Evolutionary conservation across 2,797 vertebrate species (phyloP).

Genomic region (Carduelis carduelis): DNA sequence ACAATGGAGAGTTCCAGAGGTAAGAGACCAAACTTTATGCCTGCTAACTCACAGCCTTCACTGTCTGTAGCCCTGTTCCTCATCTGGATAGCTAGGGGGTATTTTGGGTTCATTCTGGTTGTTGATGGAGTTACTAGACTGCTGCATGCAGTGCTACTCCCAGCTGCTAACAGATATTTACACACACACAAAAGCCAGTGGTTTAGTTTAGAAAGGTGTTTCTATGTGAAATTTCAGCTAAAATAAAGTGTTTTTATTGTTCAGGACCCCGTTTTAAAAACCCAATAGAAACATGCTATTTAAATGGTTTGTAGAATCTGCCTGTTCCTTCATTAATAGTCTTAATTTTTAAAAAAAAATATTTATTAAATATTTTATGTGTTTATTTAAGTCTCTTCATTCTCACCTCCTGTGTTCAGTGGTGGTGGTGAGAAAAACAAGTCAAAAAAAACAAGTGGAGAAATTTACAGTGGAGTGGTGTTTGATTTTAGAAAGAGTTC

Average conservation of each 20-base stretch:
- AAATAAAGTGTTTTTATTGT: neutral
- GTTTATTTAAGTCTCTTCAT: neutral
- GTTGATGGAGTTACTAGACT: neutral
- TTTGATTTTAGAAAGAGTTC: neutral
- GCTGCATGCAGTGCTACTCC: neutral
- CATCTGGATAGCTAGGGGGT: neutral
- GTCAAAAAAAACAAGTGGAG: accelerated
- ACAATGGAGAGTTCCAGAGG: conserved; percentile 76
- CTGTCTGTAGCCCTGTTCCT: neutral
- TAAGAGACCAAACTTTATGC: conserved; percentile 66
- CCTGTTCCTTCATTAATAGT: neutral
- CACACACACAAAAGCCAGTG: too few relatives aligned
- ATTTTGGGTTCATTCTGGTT: neutral
- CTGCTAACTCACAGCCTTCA: accelerated
- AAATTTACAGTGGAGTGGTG: neutral
- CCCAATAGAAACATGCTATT: accelerated
- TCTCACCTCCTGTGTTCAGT: neutral
- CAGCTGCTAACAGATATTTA: neutral
- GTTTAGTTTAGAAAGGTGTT: neutral
- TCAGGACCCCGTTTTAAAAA: neutral
- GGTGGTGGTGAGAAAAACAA: accelerated
- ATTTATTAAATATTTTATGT: neutral
- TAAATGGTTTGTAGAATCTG: neutral
- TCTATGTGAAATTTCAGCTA: neutral
- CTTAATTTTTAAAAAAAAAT: neutral